These are phyloP conservation scores for Dasypogon diadema DNA, from an alignment of 2,888 invertebrate species.

Conservation along the genomic window DNA sequence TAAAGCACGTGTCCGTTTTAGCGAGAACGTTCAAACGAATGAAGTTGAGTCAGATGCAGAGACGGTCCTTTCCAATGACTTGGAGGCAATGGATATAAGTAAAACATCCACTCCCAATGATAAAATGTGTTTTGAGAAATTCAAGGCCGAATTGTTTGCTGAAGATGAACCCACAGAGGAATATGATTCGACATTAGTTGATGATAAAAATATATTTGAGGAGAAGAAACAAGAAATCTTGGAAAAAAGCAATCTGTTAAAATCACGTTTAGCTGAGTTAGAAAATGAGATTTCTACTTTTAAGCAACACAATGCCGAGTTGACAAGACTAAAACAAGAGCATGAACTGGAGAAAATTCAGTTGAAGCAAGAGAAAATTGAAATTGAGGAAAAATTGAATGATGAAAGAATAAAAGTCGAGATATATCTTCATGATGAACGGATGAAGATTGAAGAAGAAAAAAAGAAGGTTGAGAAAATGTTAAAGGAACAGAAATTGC, in stretches of 20 bases:
- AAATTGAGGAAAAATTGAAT: slow-evolving; percentile 73
- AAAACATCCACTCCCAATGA: slow-evolving; percentile 57
- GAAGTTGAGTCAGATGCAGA: slow-evolving; percentile 49
- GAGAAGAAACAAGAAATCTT: slow-evolving; percentile 53
- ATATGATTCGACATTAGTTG: not conserved
- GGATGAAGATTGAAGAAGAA: slow-evolving; percentile 76
- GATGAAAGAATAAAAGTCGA: slow-evolving; percentile 77
- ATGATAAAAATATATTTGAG: slow-evolving; percentile 31
- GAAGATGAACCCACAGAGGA: not conserved
- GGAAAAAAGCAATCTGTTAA: slow-evolving; percentile 71
- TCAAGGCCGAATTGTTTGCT: slow-evolving; percentile 65
- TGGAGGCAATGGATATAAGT: slow-evolving; percentile 1
- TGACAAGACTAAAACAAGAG: slow-evolving; percentile 72
- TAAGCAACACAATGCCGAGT: slow-evolving; percentile 70
- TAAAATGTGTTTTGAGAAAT: slow-evolving; percentile 59
- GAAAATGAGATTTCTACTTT: slow-evolving; percentile 75
- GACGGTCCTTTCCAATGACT: slow-evolving; percentile 38
- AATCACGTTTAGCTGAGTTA: slow-evolving; percentile 74
- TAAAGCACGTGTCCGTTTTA: slow-evolving; percentile 54
- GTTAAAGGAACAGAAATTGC: slow-evolving; percentile 77
- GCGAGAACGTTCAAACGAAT: slow-evolving; percentile 52
- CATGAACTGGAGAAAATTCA: slow-evolving; percentile 75
- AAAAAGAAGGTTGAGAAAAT: slow-evolving; percentile 76
- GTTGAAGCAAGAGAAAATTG: slow-evolving; percentile 74
- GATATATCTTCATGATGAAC: slow-evolving; percentile 77